A percentile compares a stretch with the other conserved stretches of the same genome.
phyloP scores from a whole-genome alignment of 2,888 invertebrate species.

The Trichogramma dendrolimi region DNA sequence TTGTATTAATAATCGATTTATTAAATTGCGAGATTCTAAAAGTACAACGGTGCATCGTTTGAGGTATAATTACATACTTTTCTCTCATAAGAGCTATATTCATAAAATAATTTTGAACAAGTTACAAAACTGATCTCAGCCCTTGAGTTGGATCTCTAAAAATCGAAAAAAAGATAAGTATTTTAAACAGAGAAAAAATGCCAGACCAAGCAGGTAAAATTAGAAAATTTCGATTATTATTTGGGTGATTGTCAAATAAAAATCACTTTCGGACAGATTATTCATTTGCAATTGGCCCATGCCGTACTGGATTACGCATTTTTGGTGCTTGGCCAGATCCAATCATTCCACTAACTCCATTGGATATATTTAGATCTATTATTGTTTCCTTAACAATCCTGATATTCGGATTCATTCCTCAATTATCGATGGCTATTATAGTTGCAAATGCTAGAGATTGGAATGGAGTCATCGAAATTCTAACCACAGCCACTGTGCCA shows the following conservation, averaged over 20 bases:
- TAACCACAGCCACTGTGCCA: not conserved
- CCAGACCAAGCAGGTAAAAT: no score
- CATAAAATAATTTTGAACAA: no score
- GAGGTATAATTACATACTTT: no score
- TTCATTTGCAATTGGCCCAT: not conserved
- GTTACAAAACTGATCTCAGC: no score
- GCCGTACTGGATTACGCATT: not conserved
- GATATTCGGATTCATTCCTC: not conserved
- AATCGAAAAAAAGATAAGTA: no score
- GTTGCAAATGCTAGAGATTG: not conserved
- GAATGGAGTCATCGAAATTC: not conserved
- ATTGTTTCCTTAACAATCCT: not conserved
- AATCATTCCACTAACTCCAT: not conserved
- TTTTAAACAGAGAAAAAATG: no score
- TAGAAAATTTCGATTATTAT: not conserved
- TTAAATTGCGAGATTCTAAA: no score
- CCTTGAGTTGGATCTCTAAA: no score
- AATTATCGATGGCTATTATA: not conserved
- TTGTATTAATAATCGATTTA: no score
- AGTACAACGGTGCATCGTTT: no score
- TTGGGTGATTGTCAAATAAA: not conserved
- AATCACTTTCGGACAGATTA: not conserved
- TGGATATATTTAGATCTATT: not conserved
- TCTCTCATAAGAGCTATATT: no score
- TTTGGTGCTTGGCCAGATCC: not conserved